Evolutionary conservation across 2,797 vertebrate genomes (phyloP).

Genomic region (Arvicola amphibius): DNA sequence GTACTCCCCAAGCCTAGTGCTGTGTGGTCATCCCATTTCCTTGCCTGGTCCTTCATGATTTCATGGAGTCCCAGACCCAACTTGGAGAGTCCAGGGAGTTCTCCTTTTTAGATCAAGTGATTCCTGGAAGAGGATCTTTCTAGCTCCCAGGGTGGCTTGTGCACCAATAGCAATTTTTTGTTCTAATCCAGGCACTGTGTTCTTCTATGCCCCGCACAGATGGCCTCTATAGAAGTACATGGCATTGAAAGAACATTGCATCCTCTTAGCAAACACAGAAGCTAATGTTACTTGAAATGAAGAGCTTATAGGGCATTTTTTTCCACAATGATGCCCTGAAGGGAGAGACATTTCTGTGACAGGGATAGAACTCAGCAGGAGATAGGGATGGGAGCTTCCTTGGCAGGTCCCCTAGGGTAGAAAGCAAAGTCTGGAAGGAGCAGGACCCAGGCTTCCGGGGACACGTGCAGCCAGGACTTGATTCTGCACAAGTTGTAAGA

Average conservation of each 20-base stretch:
- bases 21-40: neutral
- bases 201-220: neutral
- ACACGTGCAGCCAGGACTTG: too few relatives aligned
- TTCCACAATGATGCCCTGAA: neutral
- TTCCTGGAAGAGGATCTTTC: rapidly evolving
- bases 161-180: rapidly evolving
- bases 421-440: neutral
- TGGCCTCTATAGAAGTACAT: neutral
- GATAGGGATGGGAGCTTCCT: neutral
- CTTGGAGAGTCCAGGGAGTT: too few relatives aligned
- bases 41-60: rapidly evolving
- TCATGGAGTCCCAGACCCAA: rapidly evolving
- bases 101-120: neutral
- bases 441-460: neutral
- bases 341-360: neutral
- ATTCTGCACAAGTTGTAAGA: neutral
- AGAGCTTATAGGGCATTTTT: neutral
- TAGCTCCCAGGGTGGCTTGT: rapidly evolving
- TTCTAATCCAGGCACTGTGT: rapidly evolving
- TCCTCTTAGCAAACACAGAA: neutral
- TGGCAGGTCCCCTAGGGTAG: neutral
- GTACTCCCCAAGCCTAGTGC: too few relatives aligned
- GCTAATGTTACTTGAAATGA: conserved; percentile 66
- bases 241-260: neutral
- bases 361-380: neutral